Percentiles rank a stretch among this genome's conserved stretches.
phyloP scores from a whole-genome alignment of 2,797 vertebrate genomes.

The Phyllotis vaccarum region DNA sequence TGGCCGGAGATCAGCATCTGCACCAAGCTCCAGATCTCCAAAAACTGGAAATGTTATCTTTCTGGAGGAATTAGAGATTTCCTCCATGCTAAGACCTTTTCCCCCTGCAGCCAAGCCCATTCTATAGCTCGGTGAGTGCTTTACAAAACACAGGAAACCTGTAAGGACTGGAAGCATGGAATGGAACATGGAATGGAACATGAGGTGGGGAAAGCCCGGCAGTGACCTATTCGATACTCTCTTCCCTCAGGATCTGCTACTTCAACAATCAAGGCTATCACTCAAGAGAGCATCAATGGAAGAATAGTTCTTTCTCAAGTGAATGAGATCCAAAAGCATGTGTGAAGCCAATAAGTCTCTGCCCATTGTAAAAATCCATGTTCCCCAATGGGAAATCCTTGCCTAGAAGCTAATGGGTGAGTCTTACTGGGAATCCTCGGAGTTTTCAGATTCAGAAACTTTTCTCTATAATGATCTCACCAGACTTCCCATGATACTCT shows the following conservation, averaged over 20 bases:
- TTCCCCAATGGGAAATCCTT: constrained; percentile 22
- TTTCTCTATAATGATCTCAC: constrained; percentile 1
- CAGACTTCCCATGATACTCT: constrained; percentile 19
- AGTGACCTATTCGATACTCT: constrained; percentile 16
- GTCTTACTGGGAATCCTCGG: neutral
- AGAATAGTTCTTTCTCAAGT: constrained; percentile 87
- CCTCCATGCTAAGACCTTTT: neutral
- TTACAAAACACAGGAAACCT: neutral
- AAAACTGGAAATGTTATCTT: neutral
- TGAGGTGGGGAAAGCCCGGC: neutral
- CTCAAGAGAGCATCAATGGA: constrained; percentile 87
- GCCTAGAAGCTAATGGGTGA: constrained; percentile 31
- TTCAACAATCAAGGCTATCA: constrained; percentile 86
- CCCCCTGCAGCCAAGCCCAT: neutral
- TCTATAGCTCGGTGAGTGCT: neutral
- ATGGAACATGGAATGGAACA: neutral
- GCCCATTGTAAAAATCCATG: constrained; percentile 46
- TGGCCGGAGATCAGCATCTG: neutral
- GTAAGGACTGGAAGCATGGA: neutral
- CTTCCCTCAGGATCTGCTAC: constrained; percentile 68
- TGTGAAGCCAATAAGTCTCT: constrained; percentile 67
- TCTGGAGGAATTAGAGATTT: neutral
- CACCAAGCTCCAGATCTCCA: neutral
- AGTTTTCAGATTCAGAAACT: constrained; percentile 13
- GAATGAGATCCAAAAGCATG: constrained; percentile 86